Evolutionary conservation across 2,113 vertebrate species (phyloP), one percentile per base, ranked within the genome.

Genomic region (Monarcha castaneiventris): DNA sequence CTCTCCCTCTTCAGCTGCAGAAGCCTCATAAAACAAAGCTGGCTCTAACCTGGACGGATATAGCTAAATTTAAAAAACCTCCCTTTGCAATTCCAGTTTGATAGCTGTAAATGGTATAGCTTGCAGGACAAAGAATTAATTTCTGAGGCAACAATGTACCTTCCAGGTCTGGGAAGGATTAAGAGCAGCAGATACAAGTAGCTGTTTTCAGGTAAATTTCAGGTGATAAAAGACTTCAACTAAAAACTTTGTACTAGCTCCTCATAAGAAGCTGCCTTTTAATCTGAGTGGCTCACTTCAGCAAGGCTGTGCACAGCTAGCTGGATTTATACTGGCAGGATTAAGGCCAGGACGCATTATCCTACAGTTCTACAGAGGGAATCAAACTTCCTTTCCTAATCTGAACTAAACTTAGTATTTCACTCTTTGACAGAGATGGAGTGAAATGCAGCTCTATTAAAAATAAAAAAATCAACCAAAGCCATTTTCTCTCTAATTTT

Each of bases 321-420:
- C 80, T 96, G 94, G 68, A 94, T 94, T 97, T 96, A 91, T 97
- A 97, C 39, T 61, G 51, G 74, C 61, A 93, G 87, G 83, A 94
- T 83, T 82, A 86, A 96, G 95, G 96, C 77, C 84, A 87, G 56
- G 87, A 94, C 90, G 64, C 71, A 67, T 66, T 93, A 84, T 58
- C 95, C 90, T 72, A 51, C 39, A 87, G 64, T 73, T 85, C 91
- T 80, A 73, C 87, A 79, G 87, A 74, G 48, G 76, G 81, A 92
- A 84, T 82, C 41, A 92, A 89, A 97, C 93, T 84, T 93, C 63
- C 91, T 66, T 68, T 75, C 91, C 41, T 32, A 91, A 97, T 94
- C 71, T 87, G 71, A 79, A 54, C 55, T 58, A 29, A 84, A 84
- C 69, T 49, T 64, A 92, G 23, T 93, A 89, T 61, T 93, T 87